Base-by-base conservation (phyloP, 2,113 vertebrate species). In the Glareola pratincola region DNA sequence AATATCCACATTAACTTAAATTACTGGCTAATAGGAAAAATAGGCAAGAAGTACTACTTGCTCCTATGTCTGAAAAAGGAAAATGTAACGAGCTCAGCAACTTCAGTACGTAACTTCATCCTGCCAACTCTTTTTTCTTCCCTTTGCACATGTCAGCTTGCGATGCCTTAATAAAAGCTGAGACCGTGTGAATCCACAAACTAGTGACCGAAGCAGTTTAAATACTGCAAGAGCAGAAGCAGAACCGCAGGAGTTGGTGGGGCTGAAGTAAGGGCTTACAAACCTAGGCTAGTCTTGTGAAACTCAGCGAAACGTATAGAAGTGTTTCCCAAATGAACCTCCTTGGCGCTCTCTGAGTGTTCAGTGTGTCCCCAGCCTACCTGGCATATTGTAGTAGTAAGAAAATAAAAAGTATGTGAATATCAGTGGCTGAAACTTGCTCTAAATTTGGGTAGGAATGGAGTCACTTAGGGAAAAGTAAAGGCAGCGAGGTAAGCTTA, bases 401-500 rank as follows among this genome's bases (percentile, higher is more conserved):
- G 11, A 8, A 2, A 71, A 78, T 32, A 41, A 71, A 36, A 26
- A 36, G n/a, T 23, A 14, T 36, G 48, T 36, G 48, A 83, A 36
- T 88, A 10, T 54, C 0, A 2, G 22, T 57, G 79, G 68, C 83
- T 92, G 83, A 91, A 92, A 60, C 67, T 83, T 88, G 88, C 27
- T 95, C 82, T 92, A 24, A 94, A 90, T 95, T 57, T 86, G 94
- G 88, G 63, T 96, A 91, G 92, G 75, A 88, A 37, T 91, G 91
- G 85, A 96, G 51, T 77, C 59, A 54, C 75, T 92, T 94, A 90
- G 72, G 67, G 67, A 88, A 90, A 86, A 93, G 41, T 60, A 84
- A 94, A 84, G 79, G 83, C 63, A 77, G 75, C 0, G 88, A 96
- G 72, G 63, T 88, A 88, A 88, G 94, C 50, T 53, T 45, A 32